Percentiles rank a stretch among this genome's conserved stretches.
Evolutionary conservation across 2,113 vertebrate genomes (phyloP).

Genomic region (Pterocles burchelli): DNA sequence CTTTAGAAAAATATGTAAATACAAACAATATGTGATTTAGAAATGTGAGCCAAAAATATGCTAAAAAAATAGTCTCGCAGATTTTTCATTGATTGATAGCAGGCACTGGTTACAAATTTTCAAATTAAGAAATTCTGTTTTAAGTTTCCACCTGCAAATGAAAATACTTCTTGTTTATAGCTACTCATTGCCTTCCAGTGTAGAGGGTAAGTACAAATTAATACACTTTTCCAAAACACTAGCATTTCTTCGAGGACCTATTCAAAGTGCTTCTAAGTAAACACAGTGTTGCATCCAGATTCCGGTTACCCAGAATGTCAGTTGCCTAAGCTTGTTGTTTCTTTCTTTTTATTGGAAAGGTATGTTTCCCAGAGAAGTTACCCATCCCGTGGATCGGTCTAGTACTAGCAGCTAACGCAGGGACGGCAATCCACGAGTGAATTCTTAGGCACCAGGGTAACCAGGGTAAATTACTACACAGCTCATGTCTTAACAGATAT

Average conservation of each 20-base stretch:
- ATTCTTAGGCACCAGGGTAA: neutral
- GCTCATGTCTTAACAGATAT: neutral
- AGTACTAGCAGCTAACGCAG: neutral
- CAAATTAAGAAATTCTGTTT: neutral
- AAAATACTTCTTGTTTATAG: neutral
- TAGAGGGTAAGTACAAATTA: neutral
- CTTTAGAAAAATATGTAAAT: constrained; percentile 52
- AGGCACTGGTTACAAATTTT: neutral
- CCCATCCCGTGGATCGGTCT: accelerated
- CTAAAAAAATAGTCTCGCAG: constrained; percentile 48
- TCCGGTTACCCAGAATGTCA: neutral
- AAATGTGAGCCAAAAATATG: constrained; percentile 38
- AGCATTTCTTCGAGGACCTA: neutral
- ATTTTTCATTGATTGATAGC: constrained; percentile 38
- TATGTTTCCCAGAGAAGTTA: neutral
- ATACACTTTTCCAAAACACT: neutral
- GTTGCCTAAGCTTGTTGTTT: neutral
- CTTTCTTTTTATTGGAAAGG: neutral
- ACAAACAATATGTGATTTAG: constrained; percentile 63
- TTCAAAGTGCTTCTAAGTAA: neutral
- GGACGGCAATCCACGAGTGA: accelerated
- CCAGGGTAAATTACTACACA: accelerated
- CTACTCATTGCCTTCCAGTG: neutral
- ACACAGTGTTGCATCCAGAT: accelerated
- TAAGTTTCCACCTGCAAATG: constrained; percentile 11